Evolutionary conservation across 2,113 vertebrate species (phyloP).

Genomic region (Chlorodrepanis virens): DNA sequence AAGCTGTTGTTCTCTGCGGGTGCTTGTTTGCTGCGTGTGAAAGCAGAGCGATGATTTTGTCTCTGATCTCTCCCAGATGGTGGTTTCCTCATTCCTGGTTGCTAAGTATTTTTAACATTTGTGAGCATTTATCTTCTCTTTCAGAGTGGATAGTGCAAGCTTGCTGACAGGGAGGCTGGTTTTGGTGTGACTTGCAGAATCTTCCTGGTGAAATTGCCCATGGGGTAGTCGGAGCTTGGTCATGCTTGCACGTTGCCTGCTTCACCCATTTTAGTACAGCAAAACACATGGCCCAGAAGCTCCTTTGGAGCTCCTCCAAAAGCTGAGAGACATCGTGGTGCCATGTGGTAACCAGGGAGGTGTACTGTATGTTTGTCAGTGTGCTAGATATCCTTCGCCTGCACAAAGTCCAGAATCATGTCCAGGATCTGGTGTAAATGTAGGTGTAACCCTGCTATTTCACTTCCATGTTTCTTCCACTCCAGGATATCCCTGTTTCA

Average conservation of each 20-base stretch:
- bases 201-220: background rate
- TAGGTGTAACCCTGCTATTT: background rate
- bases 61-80: constrained; percentile 23
- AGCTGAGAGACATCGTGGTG: background rate
- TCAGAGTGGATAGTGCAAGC: background rate
- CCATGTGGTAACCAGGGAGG: background rate
- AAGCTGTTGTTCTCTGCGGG: background rate
- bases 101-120: background rate
- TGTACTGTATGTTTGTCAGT: rapidly evolving
- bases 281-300: background rate
- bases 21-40: background rate
- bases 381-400: background rate
- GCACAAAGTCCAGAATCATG: background rate
- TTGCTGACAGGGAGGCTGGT: background rate
- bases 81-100: background rate
- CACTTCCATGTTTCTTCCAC: background rate
- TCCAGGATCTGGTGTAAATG: background rate
- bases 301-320: background rate
- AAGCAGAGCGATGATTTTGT: constrained; percentile 5
- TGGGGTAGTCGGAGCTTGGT: background rate
- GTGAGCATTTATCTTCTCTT: background rate
- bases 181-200: background rate
- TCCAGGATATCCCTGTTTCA: background rate
- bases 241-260: background rate
- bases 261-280: background rate